Conservation (phyloP, 2,797 vertebrate genomes). For the Naso thynnoides region DNA sequence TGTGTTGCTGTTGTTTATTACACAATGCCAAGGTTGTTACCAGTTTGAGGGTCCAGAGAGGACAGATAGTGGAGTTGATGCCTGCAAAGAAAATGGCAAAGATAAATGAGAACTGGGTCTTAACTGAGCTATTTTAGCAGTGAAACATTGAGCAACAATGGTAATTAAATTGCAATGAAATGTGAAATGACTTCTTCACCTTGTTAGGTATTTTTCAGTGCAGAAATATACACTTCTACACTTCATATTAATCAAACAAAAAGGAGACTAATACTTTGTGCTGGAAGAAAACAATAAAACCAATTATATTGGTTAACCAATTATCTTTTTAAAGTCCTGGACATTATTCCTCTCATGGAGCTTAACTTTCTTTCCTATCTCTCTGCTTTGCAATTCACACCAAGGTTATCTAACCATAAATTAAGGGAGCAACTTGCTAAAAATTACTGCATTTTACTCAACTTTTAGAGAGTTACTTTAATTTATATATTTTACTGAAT, state of each 20-base stretch:
- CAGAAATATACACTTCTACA: background rate
- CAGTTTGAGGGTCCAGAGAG: background rate
- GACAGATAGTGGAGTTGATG: background rate
- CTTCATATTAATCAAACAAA: background rate
- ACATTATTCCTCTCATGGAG: background rate
- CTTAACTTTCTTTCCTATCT: background rate
- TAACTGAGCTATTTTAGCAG: background rate
- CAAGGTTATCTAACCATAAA: background rate
- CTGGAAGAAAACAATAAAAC: background rate
- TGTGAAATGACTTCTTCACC: background rate
- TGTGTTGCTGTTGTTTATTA: conserved; percentile 19
- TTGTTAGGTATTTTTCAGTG: background rate
- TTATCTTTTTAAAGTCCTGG: background rate
- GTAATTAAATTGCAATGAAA: background rate
- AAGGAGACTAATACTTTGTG: background rate
- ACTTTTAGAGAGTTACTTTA: background rate
- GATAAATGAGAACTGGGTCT: background rate
- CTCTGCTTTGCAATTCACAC: background rate
- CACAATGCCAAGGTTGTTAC: conserved; percentile 8
- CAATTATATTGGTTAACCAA: background rate
- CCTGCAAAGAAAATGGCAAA: background rate
- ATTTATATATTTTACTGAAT: background rate
- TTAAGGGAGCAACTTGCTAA: background rate
- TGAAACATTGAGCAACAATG: background rate
- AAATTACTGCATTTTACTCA: background rate